Evolutionary conservation across 2,888 invertebrate species (phyloP).

Genomic region (Eurytoma adleriae): DNA sequence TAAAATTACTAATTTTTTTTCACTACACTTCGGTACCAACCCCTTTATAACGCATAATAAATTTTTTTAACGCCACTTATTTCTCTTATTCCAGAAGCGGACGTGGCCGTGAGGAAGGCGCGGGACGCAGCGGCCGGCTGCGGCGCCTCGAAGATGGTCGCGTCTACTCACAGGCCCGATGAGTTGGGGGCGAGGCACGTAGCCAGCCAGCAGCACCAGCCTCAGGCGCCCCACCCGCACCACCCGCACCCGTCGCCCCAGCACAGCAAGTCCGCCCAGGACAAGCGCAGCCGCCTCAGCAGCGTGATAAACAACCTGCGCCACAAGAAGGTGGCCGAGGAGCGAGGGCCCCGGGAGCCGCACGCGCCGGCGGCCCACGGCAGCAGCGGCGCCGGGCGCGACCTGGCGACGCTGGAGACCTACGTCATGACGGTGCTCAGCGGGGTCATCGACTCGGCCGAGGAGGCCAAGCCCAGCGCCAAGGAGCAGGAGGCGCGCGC

Average conservation of each 20-base stretch:
- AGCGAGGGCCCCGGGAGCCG: conserved; percentile 6
- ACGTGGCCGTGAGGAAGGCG: conserved; percentile 68
- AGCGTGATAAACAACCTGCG: conserved; percentile 73
- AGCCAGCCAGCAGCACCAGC: conserved; percentile 60
- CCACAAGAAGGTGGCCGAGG: conserved; percentile 66
- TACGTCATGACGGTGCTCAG: conserved; percentile 74
- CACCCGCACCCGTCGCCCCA: conserved; percentile 55
- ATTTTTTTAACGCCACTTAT: not conserved
- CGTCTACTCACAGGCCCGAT: conserved; percentile 71
- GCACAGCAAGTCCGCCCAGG: conserved; percentile 68
- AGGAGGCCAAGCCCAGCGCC: conserved; percentile 62
- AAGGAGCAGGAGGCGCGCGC: conserved; percentile 3
- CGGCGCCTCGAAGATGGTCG: conserved; percentile 68
- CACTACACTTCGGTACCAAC: too few species aligned
- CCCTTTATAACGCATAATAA: not conserved
- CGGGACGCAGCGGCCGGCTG: conserved; percentile 61
- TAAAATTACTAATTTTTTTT: too few species aligned
- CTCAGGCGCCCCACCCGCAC: conserved; percentile 51
- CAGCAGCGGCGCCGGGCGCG: conserved; percentile 67
- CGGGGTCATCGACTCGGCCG: conserved; percentile 68
- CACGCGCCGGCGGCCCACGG: conserved; percentile 55
- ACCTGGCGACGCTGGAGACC: conserved; percentile 71
- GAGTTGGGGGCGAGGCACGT: conserved; percentile 67
- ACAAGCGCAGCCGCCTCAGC: conserved; percentile 72
- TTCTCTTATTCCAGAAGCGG: conserved; percentile 62